These are phyloP conservation scores for Hirtodrosophila trivittata DNA, from an alignment of 2,888 invertebrate species.

Conservation along the genomic window DNA sequence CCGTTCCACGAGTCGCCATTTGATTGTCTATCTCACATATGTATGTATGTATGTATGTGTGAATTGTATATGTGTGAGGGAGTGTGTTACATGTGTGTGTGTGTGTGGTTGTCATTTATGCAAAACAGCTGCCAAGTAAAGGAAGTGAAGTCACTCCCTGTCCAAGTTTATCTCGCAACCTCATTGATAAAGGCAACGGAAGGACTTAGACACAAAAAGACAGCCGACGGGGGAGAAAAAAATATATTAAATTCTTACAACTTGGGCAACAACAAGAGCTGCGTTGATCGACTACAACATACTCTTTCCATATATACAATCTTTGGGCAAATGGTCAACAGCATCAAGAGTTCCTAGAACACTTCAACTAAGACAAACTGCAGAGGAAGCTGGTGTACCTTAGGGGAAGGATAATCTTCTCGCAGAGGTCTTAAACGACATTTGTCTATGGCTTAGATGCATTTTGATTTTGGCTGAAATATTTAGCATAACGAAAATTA, in stretches of 20 bases:
- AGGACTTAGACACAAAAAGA: slow-evolving; percentile 69
- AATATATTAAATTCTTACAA: slow-evolving; percentile 31
- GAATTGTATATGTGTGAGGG: slow-evolving; percentile 15
- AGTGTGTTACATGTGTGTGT: slow-evolving; percentile 10
- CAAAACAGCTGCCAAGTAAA: slow-evolving; percentile 74
- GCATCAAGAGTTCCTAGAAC: too few relatives aligned
- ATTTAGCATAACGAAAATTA: too few relatives aligned
- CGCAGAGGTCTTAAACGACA: too few relatives aligned
- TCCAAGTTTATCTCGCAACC: slow-evolving; percentile 68
- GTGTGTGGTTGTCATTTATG: slow-evolving; percentile 67
- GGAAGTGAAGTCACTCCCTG: slow-evolving; percentile 62
- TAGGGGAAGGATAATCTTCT: too few relatives aligned
- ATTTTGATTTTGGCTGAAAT: too few relatives aligned
- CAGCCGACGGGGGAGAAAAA: slow-evolving; percentile 29
- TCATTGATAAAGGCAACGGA: slow-evolving; percentile 74
- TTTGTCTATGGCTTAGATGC: too few relatives aligned
- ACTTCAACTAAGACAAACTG: too few relatives aligned
- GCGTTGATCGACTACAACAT: background rate
- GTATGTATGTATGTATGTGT: slow-evolving; percentile 15
- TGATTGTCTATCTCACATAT: slow-evolving; percentile 52
- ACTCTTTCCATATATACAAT: too few relatives aligned
- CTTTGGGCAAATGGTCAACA: too few relatives aligned
- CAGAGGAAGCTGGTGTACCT: too few relatives aligned
- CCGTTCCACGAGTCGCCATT: slow-evolving; percentile 47
- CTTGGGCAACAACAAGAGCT: slow-evolving; percentile 5